A percentile compares a stretch with the other conserved stretches of the same genome.
phyloP scores from a whole-genome alignment of 2,888 invertebrate species.

The Malthinus seriepunctatus region DNA sequence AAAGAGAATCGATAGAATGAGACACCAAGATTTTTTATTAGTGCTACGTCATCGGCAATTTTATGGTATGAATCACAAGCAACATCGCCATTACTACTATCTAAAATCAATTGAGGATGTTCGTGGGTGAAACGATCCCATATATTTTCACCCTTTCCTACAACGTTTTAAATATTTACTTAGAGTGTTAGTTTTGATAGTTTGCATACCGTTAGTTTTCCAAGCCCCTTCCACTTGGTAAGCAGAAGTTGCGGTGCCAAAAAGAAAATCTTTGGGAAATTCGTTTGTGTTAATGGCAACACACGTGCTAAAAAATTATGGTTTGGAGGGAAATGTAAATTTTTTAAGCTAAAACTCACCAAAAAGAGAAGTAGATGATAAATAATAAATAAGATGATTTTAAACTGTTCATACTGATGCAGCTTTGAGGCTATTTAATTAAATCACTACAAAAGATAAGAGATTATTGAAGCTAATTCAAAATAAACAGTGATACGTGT shows the following conservation, averaged over 20 bases:
- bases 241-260: neutral
- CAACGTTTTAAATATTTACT: too few species aligned
- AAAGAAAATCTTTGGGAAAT: neutral
- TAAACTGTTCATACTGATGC: too few species aligned
- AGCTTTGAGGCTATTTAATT: too few species aligned
- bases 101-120: slow-evolving; percentile 58
- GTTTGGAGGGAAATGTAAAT: too few species aligned
- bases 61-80: slow-evolving; percentile 72
- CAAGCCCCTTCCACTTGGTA: neutral
- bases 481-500: too few species aligned
- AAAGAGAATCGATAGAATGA: slow-evolving; percentile 73
- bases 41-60: slow-evolving; percentile 66
- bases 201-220: neutral
- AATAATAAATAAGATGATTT: too few species aligned
- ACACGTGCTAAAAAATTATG: too few species aligned
- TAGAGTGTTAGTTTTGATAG: neutral
- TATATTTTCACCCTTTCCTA: slow-evolving; percentile 68
- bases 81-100: slow-evolving; percentile 64
- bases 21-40: slow-evolving; percentile 65
- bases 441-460: too few species aligned
- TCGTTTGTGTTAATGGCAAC: neutral
- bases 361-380: too few species aligned
- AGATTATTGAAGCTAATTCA: too few species aligned
- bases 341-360: too few species aligned
- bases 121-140: slow-evolving; percentile 62